Evolutionary conservation across 2,797 vertebrate species (phyloP).

Genomic region (Spatula clypeata): DNA sequence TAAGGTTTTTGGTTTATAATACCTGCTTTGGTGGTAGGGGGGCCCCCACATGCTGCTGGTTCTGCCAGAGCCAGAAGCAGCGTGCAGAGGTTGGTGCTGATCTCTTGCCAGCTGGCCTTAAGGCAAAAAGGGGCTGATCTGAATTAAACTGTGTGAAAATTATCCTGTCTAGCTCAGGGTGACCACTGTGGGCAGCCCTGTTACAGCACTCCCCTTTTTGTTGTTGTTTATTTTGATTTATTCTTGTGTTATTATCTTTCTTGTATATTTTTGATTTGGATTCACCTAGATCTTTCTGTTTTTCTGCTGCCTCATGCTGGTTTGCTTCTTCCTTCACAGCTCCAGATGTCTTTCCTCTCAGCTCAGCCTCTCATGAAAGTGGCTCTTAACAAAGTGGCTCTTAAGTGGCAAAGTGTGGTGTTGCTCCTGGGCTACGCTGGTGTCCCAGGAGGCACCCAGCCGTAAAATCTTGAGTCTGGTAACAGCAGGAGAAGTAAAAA

Average conservation of each 20-base stretch:
- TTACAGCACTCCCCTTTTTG: accelerated
- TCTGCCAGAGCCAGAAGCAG: too few species aligned
- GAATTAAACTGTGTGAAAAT: accelerated
- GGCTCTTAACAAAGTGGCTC: accelerated
- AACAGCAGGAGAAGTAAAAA: neutral
- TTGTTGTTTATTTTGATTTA: too few species aligned
- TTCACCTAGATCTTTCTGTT: accelerated
- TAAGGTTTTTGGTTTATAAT: too few species aligned
- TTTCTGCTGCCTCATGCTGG: accelerated
- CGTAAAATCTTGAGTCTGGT: accelerated
- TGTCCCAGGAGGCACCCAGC: accelerated
- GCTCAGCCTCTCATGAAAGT: accelerated
- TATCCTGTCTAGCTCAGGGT: neutral
- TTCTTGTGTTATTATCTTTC: neutral
- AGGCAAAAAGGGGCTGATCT: neutral
- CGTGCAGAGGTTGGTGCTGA: neutral
- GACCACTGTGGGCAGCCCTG: accelerated
- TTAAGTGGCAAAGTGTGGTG: accelerated
- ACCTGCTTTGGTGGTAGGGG: neutral
- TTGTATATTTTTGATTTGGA: accelerated
- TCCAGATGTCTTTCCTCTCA: accelerated
- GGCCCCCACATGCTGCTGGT: accelerated
- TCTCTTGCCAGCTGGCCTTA: accelerated
- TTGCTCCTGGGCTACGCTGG: accelerated
- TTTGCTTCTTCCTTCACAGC: accelerated